A percentile compares a stretch with the other conserved stretches of the same genome.
These are phyloP conservation scores for Drosophila rubida DNA, from an alignment of 2,888 invertebrate species.

Conservation along the genomic window DNA sequence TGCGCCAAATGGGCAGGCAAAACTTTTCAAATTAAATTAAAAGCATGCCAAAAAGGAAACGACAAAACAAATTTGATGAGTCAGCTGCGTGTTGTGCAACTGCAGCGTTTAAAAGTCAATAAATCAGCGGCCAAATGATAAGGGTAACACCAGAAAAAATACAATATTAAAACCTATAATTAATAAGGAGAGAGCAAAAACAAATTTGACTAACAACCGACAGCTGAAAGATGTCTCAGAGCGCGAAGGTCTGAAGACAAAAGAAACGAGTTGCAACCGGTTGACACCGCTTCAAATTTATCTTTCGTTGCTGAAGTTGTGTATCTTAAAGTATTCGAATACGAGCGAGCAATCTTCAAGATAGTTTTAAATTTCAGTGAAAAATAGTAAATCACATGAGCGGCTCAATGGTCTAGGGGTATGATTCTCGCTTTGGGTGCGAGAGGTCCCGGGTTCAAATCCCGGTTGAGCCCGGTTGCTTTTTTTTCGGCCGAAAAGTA, in stretches of 20 bases:
- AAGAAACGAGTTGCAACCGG: constrained; percentile 26
- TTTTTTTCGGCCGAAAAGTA: constrained; percentile 29
- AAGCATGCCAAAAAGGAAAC: constrained; percentile 70
- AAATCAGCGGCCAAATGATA: constrained; percentile 73
- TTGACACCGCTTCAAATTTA: constrained; percentile 1
- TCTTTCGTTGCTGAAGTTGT: constrained; percentile 9
- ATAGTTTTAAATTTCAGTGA: constrained; percentile 22
- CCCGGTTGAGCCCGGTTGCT: constrained; percentile 87
- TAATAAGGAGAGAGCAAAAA: constrained; percentile 41
- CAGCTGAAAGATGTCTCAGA: constrained; percentile 2
- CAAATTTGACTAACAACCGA: constrained; percentile 16
- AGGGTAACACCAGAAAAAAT: constrained; percentile 49
- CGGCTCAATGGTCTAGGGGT: constrained; percentile 89
- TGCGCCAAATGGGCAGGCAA: constrained; percentile 74
- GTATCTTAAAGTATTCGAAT: not conserved
- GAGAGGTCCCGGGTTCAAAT: constrained; percentile 90
- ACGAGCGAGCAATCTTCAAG: constrained; percentile 1
- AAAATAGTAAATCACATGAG: constrained; percentile 3
- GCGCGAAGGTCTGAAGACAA: not conserved
- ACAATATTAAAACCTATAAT: constrained; percentile 47
- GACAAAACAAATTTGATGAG: constrained; percentile 78
- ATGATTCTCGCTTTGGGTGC: constrained; percentile 89
- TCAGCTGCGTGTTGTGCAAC: constrained; percentile 67
- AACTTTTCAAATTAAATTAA: constrained; percentile 82
- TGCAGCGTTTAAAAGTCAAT: constrained; percentile 79